phyloP scores from a whole-genome alignment of 1,140 invertebrate genomes.

The Ericerus pela region DNA sequence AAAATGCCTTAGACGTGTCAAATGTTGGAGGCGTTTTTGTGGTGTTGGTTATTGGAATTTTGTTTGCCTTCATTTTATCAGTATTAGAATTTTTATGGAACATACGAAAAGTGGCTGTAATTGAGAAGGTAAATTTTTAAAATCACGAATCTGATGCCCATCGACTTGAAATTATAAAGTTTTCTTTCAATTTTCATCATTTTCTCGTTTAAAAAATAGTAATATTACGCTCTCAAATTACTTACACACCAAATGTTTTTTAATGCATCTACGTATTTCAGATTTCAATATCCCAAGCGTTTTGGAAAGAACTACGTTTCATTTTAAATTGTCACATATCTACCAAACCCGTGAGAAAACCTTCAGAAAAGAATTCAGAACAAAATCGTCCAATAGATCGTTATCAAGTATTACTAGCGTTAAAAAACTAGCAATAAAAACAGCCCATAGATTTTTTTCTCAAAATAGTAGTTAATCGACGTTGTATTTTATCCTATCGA shows the following conservation, averaged over 20 bases:
- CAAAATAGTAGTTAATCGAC: too few relatives aligned
- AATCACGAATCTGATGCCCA: too few relatives aligned
- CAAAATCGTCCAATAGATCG: not conserved
- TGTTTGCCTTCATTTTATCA: conserved; percentile 70
- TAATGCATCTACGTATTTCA: conserved; percentile 28
- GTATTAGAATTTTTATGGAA: conserved; percentile 89
- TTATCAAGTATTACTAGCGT: not conserved
- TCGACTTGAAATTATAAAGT: too few relatives aligned
- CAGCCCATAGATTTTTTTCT: too few relatives aligned
- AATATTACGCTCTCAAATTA: too few relatives aligned
- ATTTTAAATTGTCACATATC: conserved; percentile 55
- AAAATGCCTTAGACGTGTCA: conserved; percentile 69
- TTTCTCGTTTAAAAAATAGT: too few relatives aligned
- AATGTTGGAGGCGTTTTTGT: conserved; percentile 94
- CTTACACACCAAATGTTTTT: not conserved
- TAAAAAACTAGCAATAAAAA: not conserved
- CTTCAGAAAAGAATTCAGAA: not conserved
- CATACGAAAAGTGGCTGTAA: conserved; percentile 71
- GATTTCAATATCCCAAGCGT: conserved; percentile 48
- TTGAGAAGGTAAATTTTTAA: conserved; percentile 76
- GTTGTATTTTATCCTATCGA: too few relatives aligned
- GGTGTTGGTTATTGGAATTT: conserved; percentile 79
- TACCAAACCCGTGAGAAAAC: conserved; percentile 37
- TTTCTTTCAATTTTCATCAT: too few relatives aligned
- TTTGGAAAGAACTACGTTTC: conserved; percentile 58